Conservation (phyloP, 1,140 invertebrate species). For the Drosophila suzukii region DNA sequence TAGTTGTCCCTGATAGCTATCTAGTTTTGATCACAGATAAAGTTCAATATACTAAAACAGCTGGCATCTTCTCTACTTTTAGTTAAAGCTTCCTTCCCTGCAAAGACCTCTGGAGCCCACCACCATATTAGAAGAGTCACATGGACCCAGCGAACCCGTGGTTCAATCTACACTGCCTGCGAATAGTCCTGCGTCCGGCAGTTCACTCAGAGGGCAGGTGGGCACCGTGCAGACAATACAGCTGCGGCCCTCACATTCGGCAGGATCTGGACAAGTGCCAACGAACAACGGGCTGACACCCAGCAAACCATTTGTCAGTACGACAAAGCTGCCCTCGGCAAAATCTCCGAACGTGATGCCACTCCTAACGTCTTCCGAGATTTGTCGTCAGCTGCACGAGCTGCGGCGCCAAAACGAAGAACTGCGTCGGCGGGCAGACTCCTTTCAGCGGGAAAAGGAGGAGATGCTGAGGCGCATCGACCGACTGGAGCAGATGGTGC, state of each 20-base stretch:
- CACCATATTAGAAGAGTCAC: slow-evolving; percentile 41
- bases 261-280: slow-evolving; percentile 14
- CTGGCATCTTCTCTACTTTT: neutral
- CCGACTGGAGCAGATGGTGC: slow-evolving; percentile 66
- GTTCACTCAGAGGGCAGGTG: slow-evolving; percentile 59
- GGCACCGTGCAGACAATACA: slow-evolving; percentile 72
- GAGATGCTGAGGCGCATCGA: slow-evolving; percentile 69
- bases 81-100: slow-evolving; percentile 59
- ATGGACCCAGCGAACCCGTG: slow-evolving; percentile 32
- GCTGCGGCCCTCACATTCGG: slow-evolving; percentile 49
- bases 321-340: slow-evolving; percentile 18
- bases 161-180: slow-evolving; percentile 4
- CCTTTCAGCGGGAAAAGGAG: slow-evolving; percentile 65
- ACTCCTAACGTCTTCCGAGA: slow-evolving; percentile 71
- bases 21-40: neutral
- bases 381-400: slow-evolving; percentile 75
- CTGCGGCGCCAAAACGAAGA: slow-evolving; percentile 76
- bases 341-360: slow-evolving; percentile 68
- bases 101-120: slow-evolving; percentile 17
- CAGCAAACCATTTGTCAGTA: slow-evolving; percentile 26
- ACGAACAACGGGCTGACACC: slow-evolving; percentile 45
- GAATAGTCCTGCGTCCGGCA: slow-evolving; percentile 30
- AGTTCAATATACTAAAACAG: neutral
- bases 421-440: slow-evolving; percentile 59
- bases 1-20: neutral